Percentiles rank a stretch among this genome's conserved stretches.
phyloP scores from a whole-genome alignment of 2,888 invertebrate species.

The Ennomos quercinarius region DNA sequence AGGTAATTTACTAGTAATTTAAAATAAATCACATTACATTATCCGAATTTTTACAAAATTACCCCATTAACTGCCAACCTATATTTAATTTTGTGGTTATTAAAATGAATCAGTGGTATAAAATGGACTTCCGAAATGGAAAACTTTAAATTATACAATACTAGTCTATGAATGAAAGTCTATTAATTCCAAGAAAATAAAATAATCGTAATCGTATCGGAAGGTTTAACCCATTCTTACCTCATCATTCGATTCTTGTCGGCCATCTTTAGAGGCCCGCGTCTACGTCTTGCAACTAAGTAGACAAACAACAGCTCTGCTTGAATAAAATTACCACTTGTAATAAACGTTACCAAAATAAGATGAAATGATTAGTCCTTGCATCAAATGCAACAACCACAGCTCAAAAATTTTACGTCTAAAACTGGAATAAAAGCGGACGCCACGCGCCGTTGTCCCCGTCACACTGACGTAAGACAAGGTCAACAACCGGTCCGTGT shows the following conservation, averaged over 20 bases:
- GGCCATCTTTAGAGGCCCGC: constrained; percentile 4
- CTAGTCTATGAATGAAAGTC: too few relatives aligned
- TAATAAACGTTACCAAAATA: too few relatives aligned
- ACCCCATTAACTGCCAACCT: too few relatives aligned
- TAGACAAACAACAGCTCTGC: neutral
- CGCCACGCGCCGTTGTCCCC: constrained; percentile 5
- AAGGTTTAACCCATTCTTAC: constrained; percentile 17
- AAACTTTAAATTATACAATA: too few relatives aligned
- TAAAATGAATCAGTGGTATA: too few relatives aligned
- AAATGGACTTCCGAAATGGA: too few relatives aligned
- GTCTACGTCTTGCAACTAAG: neutral
- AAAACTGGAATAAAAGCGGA: neutral
- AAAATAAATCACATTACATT: too few relatives aligned
- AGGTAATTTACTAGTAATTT: too few relatives aligned
- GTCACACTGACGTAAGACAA: constrained; percentile 19
- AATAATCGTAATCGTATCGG: constrained; percentile 11
- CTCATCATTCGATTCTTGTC: constrained; percentile 20
- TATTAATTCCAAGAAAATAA: neutral
- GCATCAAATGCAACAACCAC: neutral
- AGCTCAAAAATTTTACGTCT: neutral
- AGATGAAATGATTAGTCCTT: too few relatives aligned
- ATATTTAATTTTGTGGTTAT: too few relatives aligned
- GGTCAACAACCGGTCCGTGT: constrained; percentile 16
- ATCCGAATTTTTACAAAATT: too few relatives aligned
- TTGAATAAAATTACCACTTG: too few relatives aligned